These are phyloP conservation scores for Colletes gigas DNA, from an alignment of 1,140 invertebrate genomes.

Conservation along the genomic window DNA sequence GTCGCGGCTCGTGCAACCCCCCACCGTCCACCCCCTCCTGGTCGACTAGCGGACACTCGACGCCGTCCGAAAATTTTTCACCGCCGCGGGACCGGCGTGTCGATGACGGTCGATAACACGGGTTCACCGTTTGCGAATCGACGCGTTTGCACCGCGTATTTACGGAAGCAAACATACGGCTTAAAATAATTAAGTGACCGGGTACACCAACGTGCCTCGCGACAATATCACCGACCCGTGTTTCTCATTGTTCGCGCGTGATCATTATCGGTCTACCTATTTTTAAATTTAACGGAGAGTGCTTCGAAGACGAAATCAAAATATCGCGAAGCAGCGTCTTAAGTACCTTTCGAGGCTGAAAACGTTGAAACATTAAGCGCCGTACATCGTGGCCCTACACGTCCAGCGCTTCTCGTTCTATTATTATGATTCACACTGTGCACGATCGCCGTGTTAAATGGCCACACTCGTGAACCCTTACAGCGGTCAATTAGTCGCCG, in stretches of 20 bases:
- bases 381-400: background rate
- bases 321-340: background rate
- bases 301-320: background rate
- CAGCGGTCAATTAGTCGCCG: constrained; percentile 53
- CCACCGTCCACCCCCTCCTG: background rate
- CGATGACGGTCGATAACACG: background rate
- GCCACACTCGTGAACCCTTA: constrained; percentile 47
- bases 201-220: no score
- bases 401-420: constrained; percentile 23
- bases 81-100: background rate
- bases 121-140: background rate
- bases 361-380: constrained; percentile 20
- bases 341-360: constrained; percentile 1
- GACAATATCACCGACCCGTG: no score
- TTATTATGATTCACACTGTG: constrained; percentile 41
- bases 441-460: constrained; percentile 44
- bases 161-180: no score
- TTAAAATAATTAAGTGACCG: no score
- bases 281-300: no score
- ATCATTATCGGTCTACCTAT: no score
- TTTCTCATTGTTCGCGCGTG: no score
- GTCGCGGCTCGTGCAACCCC: background rate
- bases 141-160: background rate
- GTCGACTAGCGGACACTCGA: background rate
- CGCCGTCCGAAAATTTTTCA: constrained; percentile 15